phyloP scores from a whole-genome alignment of 2,888 invertebrate species.

The Xylota sylvarum region DNA sequence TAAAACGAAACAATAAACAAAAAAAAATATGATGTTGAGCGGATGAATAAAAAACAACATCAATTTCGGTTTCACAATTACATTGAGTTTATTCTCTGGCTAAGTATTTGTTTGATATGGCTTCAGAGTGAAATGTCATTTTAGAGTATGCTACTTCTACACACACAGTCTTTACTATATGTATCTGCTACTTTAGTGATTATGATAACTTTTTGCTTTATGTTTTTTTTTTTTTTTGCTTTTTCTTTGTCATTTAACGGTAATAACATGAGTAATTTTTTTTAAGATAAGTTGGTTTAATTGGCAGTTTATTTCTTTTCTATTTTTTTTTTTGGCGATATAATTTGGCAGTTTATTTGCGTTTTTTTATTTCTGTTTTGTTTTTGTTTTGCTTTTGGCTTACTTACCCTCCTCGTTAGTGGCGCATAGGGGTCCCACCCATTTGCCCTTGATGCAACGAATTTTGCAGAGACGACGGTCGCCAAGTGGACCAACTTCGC shows the following conservation, averaged over 20 bases:
- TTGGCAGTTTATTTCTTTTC: constrained; percentile 51
- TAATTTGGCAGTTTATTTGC: constrained; percentile 69
- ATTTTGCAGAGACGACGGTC: constrained; percentile 92
- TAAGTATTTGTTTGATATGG: constrained; percentile 55
- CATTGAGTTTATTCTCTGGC: constrained; percentile 75
- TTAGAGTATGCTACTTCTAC: constrained; percentile 62
- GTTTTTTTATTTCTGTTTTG: constrained; percentile 46
- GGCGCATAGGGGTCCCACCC: constrained; percentile 93
- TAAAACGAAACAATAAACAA: neutral
- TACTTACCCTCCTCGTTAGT: constrained; percentile 89
- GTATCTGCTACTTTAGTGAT: constrained; percentile 52
- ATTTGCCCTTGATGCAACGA: constrained; percentile 93
- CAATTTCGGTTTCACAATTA: constrained; percentile 76
- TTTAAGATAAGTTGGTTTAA: constrained; percentile 49
- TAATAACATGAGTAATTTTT: constrained; percentile 68
- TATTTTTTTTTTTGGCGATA: constrained; percentile 55
- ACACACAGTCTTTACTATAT: constrained; percentile 71
- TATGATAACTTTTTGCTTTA: too few relatives aligned
- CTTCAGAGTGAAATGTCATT: constrained; percentile 50
- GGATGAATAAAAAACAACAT: constrained; percentile 75
- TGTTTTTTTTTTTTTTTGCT: constrained; percentile 38
- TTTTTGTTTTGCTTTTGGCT: constrained; percentile 68
- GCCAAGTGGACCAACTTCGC: constrained; percentile 90
- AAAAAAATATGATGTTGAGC: constrained; percentile 64
- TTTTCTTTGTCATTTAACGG: constrained; percentile 60